Evolutionary conservation across 2,797 vertebrate genomes (phyloP).

Genomic region (Apogon talboti): DNA sequence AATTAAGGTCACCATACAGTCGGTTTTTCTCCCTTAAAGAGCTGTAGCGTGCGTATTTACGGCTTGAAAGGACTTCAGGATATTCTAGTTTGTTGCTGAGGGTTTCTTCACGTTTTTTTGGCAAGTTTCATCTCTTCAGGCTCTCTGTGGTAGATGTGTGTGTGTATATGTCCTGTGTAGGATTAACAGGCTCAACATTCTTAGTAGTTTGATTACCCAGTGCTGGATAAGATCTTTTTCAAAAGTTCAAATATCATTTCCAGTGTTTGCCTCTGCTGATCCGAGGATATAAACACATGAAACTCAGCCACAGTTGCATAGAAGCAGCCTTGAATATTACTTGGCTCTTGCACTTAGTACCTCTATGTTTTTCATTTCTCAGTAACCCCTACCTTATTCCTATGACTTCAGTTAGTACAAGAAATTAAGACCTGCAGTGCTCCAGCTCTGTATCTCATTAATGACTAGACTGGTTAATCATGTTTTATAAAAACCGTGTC

Average conservation of each 20-base stretch:
- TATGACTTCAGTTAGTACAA: constrained; percentile 5
- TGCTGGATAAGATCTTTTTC: constrained; percentile 56
- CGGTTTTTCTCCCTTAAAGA: background rate
- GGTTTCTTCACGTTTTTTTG: constrained; percentile 9
- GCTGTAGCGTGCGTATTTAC: too few relatives aligned
- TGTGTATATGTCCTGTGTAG: constrained; percentile 12
- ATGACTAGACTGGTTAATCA: too few relatives aligned
- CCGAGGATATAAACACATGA: constrained; percentile 59
- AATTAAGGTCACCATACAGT: background rate
- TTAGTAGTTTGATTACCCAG: constrained; percentile 45
- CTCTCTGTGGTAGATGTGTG: constrained; percentile 32
- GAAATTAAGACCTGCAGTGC: constrained; percentile 15
- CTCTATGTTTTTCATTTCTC: constrained; percentile 9
- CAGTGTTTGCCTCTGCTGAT: constrained; percentile 59
- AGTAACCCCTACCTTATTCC: constrained; percentile 6
- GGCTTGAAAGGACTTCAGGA: background rate
- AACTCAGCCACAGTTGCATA: constrained; percentile 38
- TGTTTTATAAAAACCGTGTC: too few relatives aligned
- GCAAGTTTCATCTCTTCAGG: constrained; percentile 23
- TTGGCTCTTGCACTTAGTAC: constrained; percentile 27
- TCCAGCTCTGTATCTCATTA: background rate
- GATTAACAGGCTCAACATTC: constrained; percentile 48
- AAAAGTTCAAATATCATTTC: constrained; percentile 39
- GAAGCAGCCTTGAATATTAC: constrained; percentile 34
- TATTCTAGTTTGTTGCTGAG: constrained; percentile 8